Percentiles rank a stretch among this genome's conserved stretches.
phyloP scores from a whole-genome alignment of 2,113 vertebrate species.

The Cinclus mexicanus region DNA sequence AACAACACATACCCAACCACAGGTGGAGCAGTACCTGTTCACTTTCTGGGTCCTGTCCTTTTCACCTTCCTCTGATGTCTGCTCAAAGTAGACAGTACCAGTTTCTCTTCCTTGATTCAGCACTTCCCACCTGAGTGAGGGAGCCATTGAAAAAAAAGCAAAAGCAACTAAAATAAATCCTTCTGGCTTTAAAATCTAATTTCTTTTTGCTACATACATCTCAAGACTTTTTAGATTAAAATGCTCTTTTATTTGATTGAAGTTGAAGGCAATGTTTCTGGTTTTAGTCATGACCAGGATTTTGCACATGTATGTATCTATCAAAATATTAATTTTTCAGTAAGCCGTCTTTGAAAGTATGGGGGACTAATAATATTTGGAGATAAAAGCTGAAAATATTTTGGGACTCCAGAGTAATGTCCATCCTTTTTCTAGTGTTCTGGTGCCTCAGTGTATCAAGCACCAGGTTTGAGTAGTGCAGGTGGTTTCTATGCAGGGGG shows the following conservation, averaged over 20 bases:
- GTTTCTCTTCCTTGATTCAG: neutral
- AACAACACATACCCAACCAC: neutral
- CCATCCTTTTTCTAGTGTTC: neutral
- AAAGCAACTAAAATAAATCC: neutral
- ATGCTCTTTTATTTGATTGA: neutral
- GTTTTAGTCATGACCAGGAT: neutral
- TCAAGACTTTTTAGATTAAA: neutral
- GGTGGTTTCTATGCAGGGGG: neutral
- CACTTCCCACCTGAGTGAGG: neutral
- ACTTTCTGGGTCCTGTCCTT: neutral
- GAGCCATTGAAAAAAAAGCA: neutral
- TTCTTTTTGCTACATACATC: neutral
- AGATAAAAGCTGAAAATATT: neutral
- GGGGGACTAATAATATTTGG: neutral
- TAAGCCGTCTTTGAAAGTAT: neutral
- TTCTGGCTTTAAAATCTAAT: neutral
- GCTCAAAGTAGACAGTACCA: neutral
- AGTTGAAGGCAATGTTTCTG: neutral
- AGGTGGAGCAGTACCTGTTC: neutral
- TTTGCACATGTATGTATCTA: rapidly evolving
- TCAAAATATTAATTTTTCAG: neutral
- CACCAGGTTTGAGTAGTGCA: rapidly evolving
- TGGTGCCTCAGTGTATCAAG: neutral
- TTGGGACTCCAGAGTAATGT: neutral
- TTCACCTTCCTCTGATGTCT: neutral